Evolutionary conservation across 1,140 invertebrate species (phyloP), one percentile per base, ranked within the genome.

Genomic region (Phthorimaea operculella): DNA sequence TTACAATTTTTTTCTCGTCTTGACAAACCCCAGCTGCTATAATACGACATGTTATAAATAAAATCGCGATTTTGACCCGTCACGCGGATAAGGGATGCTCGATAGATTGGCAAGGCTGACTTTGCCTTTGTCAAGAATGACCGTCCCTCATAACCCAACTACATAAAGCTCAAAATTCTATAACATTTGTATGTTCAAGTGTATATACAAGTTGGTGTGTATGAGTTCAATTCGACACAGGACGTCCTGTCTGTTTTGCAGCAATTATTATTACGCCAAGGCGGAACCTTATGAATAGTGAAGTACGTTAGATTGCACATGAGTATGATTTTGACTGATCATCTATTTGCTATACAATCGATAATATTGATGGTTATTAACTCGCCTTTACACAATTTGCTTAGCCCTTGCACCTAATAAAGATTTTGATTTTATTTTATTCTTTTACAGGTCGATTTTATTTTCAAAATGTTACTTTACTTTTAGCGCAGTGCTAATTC

Each of bases 1-100:
- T 79, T 80, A 71, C 54, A 68, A 15, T 42, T 76, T 74, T 4
- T 76, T 79, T 82, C 82, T 69, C 72, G 70, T 76, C 81, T 81
- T 84, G 74, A 81, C 81, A 80, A 76, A 76, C 79, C 78, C 79
- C 79, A 85, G 79, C 79, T 85, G 82, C 64, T 77, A 75, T 76
- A 77, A 74, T 72, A 79, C 65, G 70, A 81, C 76, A 82, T 79
- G 79, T 83, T 80, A 83, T 83, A 83, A 85, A 85, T 83, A 85
- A 85, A 81, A 83, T 85, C 74, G 78, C 77, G 77, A 83, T 82
- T 84, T 77, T 78, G 81, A 82, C 79, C 79, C 77, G 80, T 83
- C 80, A 80, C 72, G 70, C 77, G 68, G 64, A 65, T 74, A 74
- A 80, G 70, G 75, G 75, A 81, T 79, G 70, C 63, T 68, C 66